Base-by-base conservation (phyloP, 1,140 invertebrate genomes). In the Andricus grossulariae region DNA sequence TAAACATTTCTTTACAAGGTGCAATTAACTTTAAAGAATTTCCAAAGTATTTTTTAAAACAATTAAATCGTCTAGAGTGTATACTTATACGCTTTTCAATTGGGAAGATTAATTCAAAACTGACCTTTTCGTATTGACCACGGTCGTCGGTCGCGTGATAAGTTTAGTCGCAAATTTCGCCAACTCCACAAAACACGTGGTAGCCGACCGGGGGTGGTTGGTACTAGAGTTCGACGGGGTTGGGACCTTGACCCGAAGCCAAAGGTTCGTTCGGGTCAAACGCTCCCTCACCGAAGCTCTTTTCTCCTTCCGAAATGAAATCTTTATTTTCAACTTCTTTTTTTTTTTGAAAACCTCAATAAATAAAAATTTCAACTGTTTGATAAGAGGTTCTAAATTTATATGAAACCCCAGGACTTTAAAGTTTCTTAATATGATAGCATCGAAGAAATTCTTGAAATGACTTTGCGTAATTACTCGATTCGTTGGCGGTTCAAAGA, bases 191-290 rank as follows among this genome's bases (percentile, higher is more conserved):
- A 71, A 51, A 76, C 60, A 32, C 84, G 84, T 81, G 80, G 79
- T 77, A 81, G 79, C 83, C 80, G 80, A 75, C 81, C 77, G 80
- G 83, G 78, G 81, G 84, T 84, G 83, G 84, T 84, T 83, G 83
- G 87, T 84, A 84, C 72, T 80, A 83, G 79, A 79, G 78, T 81
- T 80, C 76, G 80, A 66, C 74, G 80, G 81, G 85, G 88, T 79
- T 85, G 83, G 79, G 87, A 88, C 88, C 88, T 90, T 90, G 88
- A 90, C 87, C 88, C 84, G 75, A 79, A 79, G 77, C 80, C 80
- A 82, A 85, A 83, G 85, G 85, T 87, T 87, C 88, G 81, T 88
- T 90, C 84, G 82, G 87, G 83, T 85, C 83, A 80, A 77, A 83
- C 77, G 80, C 77, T 81, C 84, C 81, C 82, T 74, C 82, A 75